Conservation (phyloP, 92 coral and sea anemone genomes). For the Zoanthus gigantus region DNA sequence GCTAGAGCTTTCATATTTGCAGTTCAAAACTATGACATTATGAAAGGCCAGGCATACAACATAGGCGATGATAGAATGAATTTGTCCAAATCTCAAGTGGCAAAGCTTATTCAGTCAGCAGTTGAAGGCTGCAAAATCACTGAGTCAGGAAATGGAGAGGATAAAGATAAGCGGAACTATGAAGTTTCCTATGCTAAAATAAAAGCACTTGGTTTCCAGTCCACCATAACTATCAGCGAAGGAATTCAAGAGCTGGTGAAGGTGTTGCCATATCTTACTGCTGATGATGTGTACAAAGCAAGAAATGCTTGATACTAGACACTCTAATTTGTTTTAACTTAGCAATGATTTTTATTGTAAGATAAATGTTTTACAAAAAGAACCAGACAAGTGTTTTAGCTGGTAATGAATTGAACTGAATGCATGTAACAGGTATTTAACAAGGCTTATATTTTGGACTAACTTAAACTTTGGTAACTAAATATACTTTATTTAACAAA, state of each 20-base stretch:
- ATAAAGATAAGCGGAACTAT: slow-evolving; percentile 90
- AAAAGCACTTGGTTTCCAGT: slow-evolving; percentile 79
- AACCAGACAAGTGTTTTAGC: no score
- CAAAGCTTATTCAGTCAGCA: slow-evolving; percentile 69
- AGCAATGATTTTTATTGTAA: no score
- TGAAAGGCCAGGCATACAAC: slow-evolving; percentile 87
- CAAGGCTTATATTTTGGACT: no score
- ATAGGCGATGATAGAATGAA: slow-evolving; percentile 96
- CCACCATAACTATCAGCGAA: slow-evolving; percentile 76
- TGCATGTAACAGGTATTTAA: no score
- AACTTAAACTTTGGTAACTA: no score
- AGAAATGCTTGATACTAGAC: slow-evolving; percentile 63
- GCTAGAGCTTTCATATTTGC: slow-evolving; percentile 93
- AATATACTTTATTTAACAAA: no score
- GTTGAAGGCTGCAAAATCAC: slow-evolving; percentile 87
- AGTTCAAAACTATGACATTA: slow-evolving; percentile 71
- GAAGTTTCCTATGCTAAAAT: slow-evolving; percentile 89
- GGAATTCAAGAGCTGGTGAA: slow-evolving; percentile 85
- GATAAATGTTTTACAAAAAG: no score
- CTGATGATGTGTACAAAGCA: slow-evolving; percentile 80
- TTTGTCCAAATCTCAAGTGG: slow-evolving; percentile 89
- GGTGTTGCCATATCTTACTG: slow-evolving; percentile 80
- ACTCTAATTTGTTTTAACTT: no score
- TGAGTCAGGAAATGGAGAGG: slow-evolving; percentile 76
- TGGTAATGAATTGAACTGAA: no score